Base-by-base conservation (phyloP, 2,888 invertebrate species). In the Tetheella fluctuosa region DNA sequence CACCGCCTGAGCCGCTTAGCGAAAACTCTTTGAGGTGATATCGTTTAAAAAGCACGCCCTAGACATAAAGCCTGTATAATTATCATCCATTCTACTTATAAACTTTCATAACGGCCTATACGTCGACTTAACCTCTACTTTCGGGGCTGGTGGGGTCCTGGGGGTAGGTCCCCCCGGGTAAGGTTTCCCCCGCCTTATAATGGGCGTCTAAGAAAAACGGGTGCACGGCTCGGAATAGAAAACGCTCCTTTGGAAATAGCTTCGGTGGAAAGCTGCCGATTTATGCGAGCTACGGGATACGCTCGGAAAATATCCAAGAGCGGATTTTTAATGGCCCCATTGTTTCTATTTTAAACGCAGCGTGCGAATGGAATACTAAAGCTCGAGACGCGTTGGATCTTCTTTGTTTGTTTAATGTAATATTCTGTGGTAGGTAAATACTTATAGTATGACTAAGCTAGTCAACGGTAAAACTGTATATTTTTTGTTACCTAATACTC, bases 11-110 rank as follows among this genome's bases (percentile, higher is more conserved):
- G 17, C 20, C 48, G 17, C 48, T 20, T 17, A 70, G 73, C 68
- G 69, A 74, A 81, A 85, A 83, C 81, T 83, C 83, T 84, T 84
- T 80, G 76, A 87, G 85, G 85, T 85, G 87, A 87, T 88, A 88
- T 82, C 88, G 81, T 80, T 86, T 83, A 86, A 87, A 88, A 87
- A 86, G 86, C 91, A 90, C 89, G 87, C 88, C 82, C 80, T 83
- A 81, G 85, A 88, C 88, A 87, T 91, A 89, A 88, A 89, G 74
- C 86, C 80, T 84, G 83, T 88, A 90, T 92, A 92, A 93, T 93
- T 93, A 93, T 91, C 92, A 92, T 93, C 91, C 89, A 87, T 92
- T 91, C 87, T 89, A 91, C 93, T 93, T 93, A 92, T 91, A 93
- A 92, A 93, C 89, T 93, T 92, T 91, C 89, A 89, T 90, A 93